A percentile compares a stretch with the other conserved stretches of the same genome.
Conservation (phyloP, 2,113 vertebrate genomes). For the Erpornis zantholeuca region DNA sequence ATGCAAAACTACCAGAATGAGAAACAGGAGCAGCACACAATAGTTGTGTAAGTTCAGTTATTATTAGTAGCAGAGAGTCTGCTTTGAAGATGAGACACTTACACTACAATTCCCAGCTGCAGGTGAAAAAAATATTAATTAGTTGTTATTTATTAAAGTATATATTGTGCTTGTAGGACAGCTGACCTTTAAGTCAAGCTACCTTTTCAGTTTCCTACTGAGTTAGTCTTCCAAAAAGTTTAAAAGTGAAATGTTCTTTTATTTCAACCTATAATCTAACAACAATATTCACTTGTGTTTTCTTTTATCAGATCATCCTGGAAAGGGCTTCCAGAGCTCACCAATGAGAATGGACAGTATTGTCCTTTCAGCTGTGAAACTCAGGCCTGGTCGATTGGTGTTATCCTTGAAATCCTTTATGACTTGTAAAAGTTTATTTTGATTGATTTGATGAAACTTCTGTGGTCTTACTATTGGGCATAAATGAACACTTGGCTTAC, state of each 20-base stretch:
- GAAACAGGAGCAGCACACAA: not conserved
- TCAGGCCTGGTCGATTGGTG: slow-evolving; percentile 92
- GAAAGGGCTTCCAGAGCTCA: slow-evolving; percentile 97
- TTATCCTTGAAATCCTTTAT: slow-evolving; percentile 87
- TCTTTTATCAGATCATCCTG: slow-evolving; percentile 84
- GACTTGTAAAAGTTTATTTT: slow-evolving; percentile 72
- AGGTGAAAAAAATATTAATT: not conserved
- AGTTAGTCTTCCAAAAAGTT: not conserved
- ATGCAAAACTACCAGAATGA: not conserved
- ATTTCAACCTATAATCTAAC: not conserved
- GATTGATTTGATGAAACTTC: not conserved
- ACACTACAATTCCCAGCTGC: not conserved
- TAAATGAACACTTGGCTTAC: slow-evolving; percentile 9
- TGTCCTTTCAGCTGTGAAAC: slow-evolving; percentile 97
- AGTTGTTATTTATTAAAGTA: not conserved
- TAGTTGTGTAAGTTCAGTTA: not conserved
- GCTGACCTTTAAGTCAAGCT: not conserved
- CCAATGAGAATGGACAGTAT: slow-evolving; percentile 91
- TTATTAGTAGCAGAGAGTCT: not conserved
- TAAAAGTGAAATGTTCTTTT: not conserved
- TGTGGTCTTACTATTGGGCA: slow-evolving; percentile 24
- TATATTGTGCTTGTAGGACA: not conserved
- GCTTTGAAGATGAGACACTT: not conserved
- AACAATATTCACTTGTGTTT: not conserved
- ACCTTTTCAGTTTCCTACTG: not conserved